Percentiles rank a stretch among this genome's conserved stretches.
phyloP scores from a whole-genome alignment of 2,797 vertebrate genomes.

The Protosalanx chinensis region DNA sequence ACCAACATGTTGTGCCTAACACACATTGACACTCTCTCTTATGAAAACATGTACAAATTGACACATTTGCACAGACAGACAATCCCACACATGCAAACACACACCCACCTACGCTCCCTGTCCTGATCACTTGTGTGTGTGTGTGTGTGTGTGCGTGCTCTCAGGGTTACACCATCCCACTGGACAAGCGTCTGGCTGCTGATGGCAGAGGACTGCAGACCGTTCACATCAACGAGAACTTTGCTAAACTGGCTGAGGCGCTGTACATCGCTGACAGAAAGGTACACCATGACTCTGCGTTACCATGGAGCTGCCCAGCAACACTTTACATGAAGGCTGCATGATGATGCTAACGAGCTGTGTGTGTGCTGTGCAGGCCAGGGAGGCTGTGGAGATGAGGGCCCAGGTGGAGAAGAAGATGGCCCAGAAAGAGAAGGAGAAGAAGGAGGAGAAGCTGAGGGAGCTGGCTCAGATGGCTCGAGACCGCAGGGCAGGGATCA shows the following conservation, averaged over 20 bases:
- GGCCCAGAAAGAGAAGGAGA: conserved; percentile 98
- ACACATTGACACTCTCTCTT: background rate
- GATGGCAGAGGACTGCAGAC: conserved; percentile 94
- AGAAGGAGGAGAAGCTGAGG: conserved; percentile 94
- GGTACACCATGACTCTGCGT: conserved; percentile 59
- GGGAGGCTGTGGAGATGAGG: conserved; percentile 98
- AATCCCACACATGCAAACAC: background rate
- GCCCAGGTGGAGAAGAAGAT: conserved; percentile 99
- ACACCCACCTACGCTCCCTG: background rate
- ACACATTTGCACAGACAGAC: background rate
- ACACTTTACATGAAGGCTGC: too few relatives aligned
- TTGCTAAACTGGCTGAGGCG: conserved; percentile 94
- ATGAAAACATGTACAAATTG: background rate
- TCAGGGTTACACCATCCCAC: conserved; percentile 96
- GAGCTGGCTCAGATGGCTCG: conserved; percentile 95
- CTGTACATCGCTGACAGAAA: conserved; percentile 98
- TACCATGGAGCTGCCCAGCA: too few relatives aligned
- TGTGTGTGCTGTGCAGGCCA: conserved; percentile 74
- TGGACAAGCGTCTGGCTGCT: conserved; percentile 95
- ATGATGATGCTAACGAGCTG: background rate
- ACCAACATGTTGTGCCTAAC: background rate
- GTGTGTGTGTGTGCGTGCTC: background rate
- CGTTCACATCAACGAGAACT: conserved; percentile 98
- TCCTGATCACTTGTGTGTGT: background rate
- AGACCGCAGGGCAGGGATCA: conserved; percentile 96